A percentile compares a stretch with the other conserved stretches of the same genome.
Evolutionary conservation across 2,113 vertebrate species (phyloP).

Genomic region (Varanus salvator): DNA sequence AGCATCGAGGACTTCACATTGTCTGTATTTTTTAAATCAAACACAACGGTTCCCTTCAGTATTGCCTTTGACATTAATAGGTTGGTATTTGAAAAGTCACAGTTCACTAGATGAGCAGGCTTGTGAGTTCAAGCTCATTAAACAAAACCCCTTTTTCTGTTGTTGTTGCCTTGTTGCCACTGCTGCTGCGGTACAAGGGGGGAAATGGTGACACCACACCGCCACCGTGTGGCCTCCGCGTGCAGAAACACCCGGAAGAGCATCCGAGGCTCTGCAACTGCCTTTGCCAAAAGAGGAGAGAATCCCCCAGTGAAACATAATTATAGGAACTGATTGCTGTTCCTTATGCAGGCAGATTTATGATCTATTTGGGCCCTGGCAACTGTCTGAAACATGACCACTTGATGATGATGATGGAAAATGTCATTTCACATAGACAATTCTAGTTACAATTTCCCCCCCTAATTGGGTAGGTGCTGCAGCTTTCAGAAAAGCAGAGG

Average conservation of each 20-base stretch:
- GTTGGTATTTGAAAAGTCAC: conserved; percentile 93
- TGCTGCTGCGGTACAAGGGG: not conserved
- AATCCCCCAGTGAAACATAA: conserved; percentile 27
- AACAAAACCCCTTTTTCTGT: conserved; percentile 84
- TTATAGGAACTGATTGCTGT: conserved; percentile 49
- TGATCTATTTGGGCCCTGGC: conserved; percentile 44
- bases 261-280: conserved; percentile 5
- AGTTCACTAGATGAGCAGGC: conserved; percentile 86
- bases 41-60: conserved; percentile 93
- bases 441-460: conserved; percentile 6
- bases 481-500: not conserved
- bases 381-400: conserved; percentile 27
- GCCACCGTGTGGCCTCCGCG: conserved; percentile 86
- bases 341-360: conserved; percentile 46
- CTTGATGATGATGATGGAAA: not conserved
- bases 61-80: conserved; percentile 98
- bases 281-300: conserved; percentile 27
- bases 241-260: conserved; percentile 42
- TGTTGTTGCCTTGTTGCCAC: conserved; percentile 59
- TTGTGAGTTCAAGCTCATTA: conserved; percentile 89
- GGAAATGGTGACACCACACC: conserved; percentile 84
- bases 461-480: conserved; percentile 14
- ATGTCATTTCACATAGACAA: conserved; percentile 9
- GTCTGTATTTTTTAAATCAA: conserved; percentile 96
- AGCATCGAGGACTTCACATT: conserved; percentile 93